Percentiles rank a stretch among this genome's conserved stretches.
phyloP scores from a whole-genome alignment of 2,797 vertebrate genomes.

The Rhabdomys pumilio region DNA sequence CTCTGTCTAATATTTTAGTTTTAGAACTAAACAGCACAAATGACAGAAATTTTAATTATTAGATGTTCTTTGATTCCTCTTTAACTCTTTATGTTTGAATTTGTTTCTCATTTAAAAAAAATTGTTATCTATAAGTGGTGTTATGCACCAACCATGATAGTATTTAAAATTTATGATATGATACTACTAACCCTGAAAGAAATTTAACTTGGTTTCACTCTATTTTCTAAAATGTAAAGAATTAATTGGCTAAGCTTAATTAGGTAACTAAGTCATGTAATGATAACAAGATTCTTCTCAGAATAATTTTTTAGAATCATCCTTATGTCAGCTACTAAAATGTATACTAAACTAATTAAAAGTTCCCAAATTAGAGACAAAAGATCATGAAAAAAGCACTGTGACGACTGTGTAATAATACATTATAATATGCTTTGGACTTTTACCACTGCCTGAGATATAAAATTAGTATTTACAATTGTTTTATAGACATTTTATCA shows the following conservation, averaged over 20 bases:
- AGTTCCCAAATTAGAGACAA: not conserved
- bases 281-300: not conserved
- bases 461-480: not conserved
- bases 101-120: conserved; percentile 24
- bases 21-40: not conserved
- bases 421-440: not conserved
- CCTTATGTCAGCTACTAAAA: not conserved
- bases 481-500: not conserved
- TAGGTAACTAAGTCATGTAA: not conserved
- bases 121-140: not conserved
- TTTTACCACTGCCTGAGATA: not conserved
- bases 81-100: not conserved
- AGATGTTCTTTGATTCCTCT: not conserved
- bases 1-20: not conserved
- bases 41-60: not conserved
- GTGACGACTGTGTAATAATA: not conserved
- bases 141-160: not conserved
- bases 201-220: not conserved
- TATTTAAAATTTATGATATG: not conserved
- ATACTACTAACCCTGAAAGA: not conserved
- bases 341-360: not conserved
- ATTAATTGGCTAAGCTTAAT: not conserved
- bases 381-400: not conserved
- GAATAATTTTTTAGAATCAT: not conserved
- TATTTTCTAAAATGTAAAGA: not conserved